A percentile compares a stretch with the other conserved stretches of the same genome.
Conservation (phyloP, 92 coral and sea anemone genomes). For the Umimayanthus chanpuru region DNA sequence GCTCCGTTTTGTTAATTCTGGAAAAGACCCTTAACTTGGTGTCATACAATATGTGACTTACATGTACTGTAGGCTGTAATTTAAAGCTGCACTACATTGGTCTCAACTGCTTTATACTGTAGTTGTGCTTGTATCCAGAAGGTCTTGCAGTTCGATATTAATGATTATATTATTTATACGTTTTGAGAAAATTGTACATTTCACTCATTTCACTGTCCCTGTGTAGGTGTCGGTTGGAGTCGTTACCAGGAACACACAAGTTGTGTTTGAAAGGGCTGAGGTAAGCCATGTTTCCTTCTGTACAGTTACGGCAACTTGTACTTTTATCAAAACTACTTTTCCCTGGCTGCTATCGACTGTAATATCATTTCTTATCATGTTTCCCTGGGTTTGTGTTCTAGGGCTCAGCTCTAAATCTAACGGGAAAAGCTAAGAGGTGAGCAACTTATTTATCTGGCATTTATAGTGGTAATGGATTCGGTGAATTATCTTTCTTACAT, state of each 20-base stretch:
- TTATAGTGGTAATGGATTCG: neutral
- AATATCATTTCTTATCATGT: no score
- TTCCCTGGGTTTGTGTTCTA: slow-evolving; percentile 10
- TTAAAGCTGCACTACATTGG: neutral
- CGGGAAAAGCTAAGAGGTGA: slow-evolving; percentile 83
- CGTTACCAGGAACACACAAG: slow-evolving; percentile 90
- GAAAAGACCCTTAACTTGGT: no score
- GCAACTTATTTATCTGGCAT: neutral
- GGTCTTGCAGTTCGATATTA: neutral
- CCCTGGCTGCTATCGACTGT: no score
- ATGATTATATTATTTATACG: no score
- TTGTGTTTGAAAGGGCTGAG: slow-evolving; percentile 93
- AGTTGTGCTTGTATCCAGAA: neutral
- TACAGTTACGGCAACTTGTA: neutral
- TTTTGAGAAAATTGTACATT: neutral
- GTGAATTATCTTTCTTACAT: no score
- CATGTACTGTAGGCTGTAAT: no score
- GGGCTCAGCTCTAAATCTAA: slow-evolving; percentile 90
- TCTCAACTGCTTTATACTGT: neutral
- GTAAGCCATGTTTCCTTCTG: slow-evolving; percentile 25
- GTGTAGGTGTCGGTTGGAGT: slow-evolving; percentile 84
- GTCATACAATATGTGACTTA: no score
- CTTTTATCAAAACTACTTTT: no score
- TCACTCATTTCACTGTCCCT: no score
- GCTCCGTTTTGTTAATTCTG: no score